Evolutionary conservation across 2,888 invertebrate genomes (phyloP).

Genomic region (Macrophya alboannulata): DNA sequence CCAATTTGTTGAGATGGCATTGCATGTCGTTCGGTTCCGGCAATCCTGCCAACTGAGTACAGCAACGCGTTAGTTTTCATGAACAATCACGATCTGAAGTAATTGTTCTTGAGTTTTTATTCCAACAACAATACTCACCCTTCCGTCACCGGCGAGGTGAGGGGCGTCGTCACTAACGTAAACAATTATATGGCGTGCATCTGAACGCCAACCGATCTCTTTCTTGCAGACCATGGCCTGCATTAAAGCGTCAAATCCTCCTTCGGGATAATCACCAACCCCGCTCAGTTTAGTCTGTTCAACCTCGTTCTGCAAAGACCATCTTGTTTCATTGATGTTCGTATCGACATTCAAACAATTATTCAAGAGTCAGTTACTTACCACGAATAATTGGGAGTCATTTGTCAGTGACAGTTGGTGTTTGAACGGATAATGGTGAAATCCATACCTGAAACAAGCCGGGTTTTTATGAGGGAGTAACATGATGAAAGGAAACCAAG

Average conservation of each 20-base stretch:
- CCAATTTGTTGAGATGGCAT: conserved; percentile 84
- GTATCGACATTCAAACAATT: not conserved
- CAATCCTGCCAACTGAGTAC: conserved; percentile 84
- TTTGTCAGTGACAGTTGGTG: not conserved
- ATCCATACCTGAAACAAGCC: not conserved
- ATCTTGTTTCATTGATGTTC: conserved; percentile 12
- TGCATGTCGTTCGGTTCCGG: conserved; percentile 87
- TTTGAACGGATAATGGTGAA: not conserved
- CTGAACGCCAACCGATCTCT: conserved; percentile 89
- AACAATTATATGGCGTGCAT: conserved; percentile 89
- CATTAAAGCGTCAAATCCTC: conserved; percentile 94
- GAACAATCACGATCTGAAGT: not conserved
- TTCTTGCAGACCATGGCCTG: conserved; percentile 89
- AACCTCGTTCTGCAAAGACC: conserved; percentile 73
- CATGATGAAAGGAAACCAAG: not conserved
- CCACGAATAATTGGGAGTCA: not conserved
- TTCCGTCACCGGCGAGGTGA: conserved; percentile 82
- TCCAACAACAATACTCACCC: conserved; percentile 79
- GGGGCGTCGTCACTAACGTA: conserved; percentile 90
- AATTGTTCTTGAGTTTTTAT: not conserved
- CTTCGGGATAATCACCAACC: conserved; percentile 88
- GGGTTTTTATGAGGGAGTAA: not conserved
- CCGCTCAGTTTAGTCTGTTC: conserved; percentile 79
- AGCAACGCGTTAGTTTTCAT: not conserved
- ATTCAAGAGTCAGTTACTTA: not conserved